Evolutionary conservation across 2,888 invertebrate genomes (phyloP), one percentile per base, ranked within the genome.

Genomic region (Oligia fasciuncula): DNA sequence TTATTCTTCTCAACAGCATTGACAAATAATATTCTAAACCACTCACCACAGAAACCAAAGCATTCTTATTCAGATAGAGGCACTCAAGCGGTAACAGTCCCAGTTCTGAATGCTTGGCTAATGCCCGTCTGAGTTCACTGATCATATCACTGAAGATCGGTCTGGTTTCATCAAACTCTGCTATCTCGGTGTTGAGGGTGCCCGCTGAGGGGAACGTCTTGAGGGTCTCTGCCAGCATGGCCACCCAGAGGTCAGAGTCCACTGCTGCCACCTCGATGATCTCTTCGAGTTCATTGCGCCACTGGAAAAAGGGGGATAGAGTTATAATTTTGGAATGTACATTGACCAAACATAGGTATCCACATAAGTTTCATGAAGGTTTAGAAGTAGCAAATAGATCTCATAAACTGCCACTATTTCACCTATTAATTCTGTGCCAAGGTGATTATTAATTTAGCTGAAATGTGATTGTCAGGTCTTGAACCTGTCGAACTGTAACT

Each of bases 171-270:
- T 99, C 99, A 87, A 98, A 97, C 94, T 99, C 98, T 73, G 98
- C 95, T 91, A 99, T 98, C 95, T 99, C 98, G 62, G 99, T 98
- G 93, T 99, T 99, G 78, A 99, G 97, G 60, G 98, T 98, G 51
- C 99, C 99, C 0, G 98, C 98, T 0, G 98, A 98, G 1, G 99
- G 99, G 93, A 98, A 99, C 0, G 99, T 99, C 94, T 99, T 99
- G 97, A 99, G 98, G 86, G 99, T 98, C 96, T 99, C 99, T 4
- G 99, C 99, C 87, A 99, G 97, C 99, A 99, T 99, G 9, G 99
- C 98, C 60, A 99, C 99, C 99, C 99, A 99, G 90, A 99, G 97
- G 94, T 99, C 99, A 17, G 99, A 98, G 96, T 99, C 99, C 90
- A 98, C 97, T 6, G 98, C 98, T 13, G 99, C 99, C 87, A 99